Base-by-base conservation (phyloP, 2,113 vertebrate genomes). In the Coryphaenoides rupestris region DNA sequence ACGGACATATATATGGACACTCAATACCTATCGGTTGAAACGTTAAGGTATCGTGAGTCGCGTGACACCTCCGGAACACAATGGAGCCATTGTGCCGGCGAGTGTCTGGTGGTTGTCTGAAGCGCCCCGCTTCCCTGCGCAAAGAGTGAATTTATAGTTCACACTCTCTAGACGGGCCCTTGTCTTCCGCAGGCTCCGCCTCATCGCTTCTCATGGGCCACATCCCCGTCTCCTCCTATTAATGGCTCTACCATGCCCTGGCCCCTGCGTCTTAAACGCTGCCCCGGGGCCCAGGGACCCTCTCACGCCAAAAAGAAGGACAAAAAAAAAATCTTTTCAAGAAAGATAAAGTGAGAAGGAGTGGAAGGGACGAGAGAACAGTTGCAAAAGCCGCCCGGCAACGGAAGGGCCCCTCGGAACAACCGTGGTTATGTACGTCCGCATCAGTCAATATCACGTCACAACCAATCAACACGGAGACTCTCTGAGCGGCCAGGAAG, bases 201-300 rank as follows among this genome's bases (percentile, higher is more conserved):
- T 12, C 46, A 16, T 47, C 24, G 6, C n/a, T n/a, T n/a, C n/a
- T 3, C 15, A 3, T 12, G 17, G 47, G 47, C 47, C 47, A 17
- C 47, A 50, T 17, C 47, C 47, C 47, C 47, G 16, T 78, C 73
- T 76, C 70, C 78, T 76, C 19, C 66, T 40, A 56, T 74, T 83
- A 84, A 85, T 83, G 74, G 66, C 58, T 84, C 73, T 76, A 82
- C 76, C 77, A 78, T 79, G 79, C 66, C 61, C 58, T 62, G 3
- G 1, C 55, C 14, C 21, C 4, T 56, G 60, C 63, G 62, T 4
- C 13, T 14, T n/a, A 14, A 4, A 4, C 19, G 19, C 67, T 26
- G 24, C 63, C 58, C 61, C 2, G 1, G n/a, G 80, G 73, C 60
- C 65, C 72, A 72, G 28, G 62, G 50, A 65, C 60, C 24, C 3